Percentiles rank a stretch among this genome's conserved stretches.
Evolutionary conservation across 2,113 vertebrate genomes (phyloP).

Genomic region (Cygnus buccinator): DNA sequence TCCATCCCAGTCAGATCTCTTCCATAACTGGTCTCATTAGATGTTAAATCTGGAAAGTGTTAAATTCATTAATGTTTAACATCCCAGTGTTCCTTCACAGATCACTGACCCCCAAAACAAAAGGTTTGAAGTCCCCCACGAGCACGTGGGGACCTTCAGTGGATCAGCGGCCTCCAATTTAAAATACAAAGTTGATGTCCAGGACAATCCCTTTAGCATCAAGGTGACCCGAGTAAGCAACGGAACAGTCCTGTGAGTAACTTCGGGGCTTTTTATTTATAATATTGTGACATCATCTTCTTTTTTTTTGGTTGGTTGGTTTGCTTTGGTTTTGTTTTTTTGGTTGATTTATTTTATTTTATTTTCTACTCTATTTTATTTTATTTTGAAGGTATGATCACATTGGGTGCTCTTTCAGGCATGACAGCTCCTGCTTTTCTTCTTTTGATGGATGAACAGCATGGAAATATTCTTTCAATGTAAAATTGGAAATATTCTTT

Average conservation of each 20-base stretch:
- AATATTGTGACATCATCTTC: background rate
- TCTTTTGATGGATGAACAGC: background rate
- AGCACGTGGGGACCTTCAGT: conserved; percentile 71
- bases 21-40: no score
- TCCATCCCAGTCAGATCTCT: no score
- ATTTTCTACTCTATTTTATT: no score
- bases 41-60: background rate
- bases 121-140: conserved; percentile 89
- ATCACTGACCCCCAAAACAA: conserved; percentile 78
- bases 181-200: conserved; percentile 73
- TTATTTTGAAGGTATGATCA: no score
- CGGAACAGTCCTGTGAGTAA: conserved; percentile 58
- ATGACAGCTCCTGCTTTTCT: background rate
- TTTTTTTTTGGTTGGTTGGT: no score
- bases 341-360: no score
- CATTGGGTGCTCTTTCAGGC: no score
- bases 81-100: conserved; percentile 54
- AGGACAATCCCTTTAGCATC: conserved; percentile 83
- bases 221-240: conserved; percentile 78
- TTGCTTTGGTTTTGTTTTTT: no score
- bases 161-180: conserved; percentile 55
- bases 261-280: background rate
- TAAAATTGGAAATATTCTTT: no score
- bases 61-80: background rate
- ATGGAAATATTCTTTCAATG: background rate